These are phyloP conservation scores for Drosophila littoralis DNA, from an alignment of 1,140 invertebrate genomes.

Conservation along the genomic window DNA sequence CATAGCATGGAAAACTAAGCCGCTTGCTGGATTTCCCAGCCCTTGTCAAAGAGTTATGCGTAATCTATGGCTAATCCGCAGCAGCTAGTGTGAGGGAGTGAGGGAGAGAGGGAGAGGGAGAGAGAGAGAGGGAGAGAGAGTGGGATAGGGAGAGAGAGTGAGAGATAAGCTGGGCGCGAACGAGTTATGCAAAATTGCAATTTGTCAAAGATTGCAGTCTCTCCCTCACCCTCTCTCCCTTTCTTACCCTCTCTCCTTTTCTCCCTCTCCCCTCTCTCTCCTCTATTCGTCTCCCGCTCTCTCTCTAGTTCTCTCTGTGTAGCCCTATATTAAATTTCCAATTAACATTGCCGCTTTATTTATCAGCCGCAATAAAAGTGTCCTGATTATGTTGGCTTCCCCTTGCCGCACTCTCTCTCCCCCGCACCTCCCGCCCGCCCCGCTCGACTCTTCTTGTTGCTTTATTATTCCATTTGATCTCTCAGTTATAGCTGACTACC, in stretches of 20 bases:
- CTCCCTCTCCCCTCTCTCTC: not conserved
- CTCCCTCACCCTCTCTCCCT: not conserved
- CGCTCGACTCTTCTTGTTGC: slow-evolving; percentile 1
- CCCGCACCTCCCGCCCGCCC: not conserved
- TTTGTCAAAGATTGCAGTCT: slow-evolving; percentile 26
- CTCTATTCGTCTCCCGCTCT: too few relatives aligned
- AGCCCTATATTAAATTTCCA: slow-evolving; percentile 74
- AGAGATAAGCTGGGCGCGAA: too few relatives aligned
- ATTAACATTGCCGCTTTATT: slow-evolving; percentile 81
- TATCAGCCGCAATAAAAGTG: slow-evolving; percentile 79
- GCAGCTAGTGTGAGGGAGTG: not conserved
- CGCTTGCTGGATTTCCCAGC: slow-evolving; percentile 12
- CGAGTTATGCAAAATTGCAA: slow-evolving; percentile 38
- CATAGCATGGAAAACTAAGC: slow-evolving; percentile 28
- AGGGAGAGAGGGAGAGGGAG: too few relatives aligned
- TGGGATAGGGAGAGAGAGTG: too few relatives aligned
- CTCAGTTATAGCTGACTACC: slow-evolving; percentile 32
- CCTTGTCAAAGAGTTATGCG: not conserved
- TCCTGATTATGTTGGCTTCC: slow-evolving; percentile 72
- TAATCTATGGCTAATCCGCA: slow-evolving; percentile 4
- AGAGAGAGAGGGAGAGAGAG: slow-evolving; percentile 10
- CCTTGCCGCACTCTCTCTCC: slow-evolving; percentile 4
- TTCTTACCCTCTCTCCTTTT: not conserved
- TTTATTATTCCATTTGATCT: slow-evolving; percentile 72
- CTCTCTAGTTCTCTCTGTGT: not conserved